phyloP scores from a whole-genome alignment of 53 echinoderm and acorn worm genomes.

The Paelopatides confundens region DNA sequence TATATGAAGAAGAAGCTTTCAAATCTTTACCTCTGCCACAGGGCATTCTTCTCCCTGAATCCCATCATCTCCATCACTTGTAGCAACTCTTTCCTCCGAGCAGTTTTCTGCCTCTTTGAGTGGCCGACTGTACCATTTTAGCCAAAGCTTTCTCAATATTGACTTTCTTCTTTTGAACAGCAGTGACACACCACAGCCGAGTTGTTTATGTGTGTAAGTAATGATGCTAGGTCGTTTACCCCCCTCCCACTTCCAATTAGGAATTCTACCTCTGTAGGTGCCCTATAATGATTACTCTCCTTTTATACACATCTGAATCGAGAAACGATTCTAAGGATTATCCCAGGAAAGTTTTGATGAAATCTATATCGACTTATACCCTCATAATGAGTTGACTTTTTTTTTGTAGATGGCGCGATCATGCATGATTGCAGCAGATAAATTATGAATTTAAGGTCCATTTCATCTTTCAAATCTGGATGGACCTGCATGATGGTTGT shows the following conservation, averaged over 20 bases:
- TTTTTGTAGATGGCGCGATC: too few relatives aligned
- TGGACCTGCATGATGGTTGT: too few relatives aligned
- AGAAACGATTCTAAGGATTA: too few relatives aligned
- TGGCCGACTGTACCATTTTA: conserved; percentile 36
- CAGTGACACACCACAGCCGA: conserved; percentile 9
- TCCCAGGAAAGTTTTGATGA: too few relatives aligned
- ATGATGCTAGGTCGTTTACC: conserved; percentile 27
- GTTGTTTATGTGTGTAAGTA: conserved; percentile 29
- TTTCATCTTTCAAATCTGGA: too few relatives aligned
- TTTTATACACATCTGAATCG: neutral
- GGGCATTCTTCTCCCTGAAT: neutral
- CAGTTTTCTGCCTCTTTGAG: conserved; percentile 32
- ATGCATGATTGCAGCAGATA: too few relatives aligned
- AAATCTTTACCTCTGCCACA: conserved; percentile 26
- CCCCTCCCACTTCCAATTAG: conserved; percentile 23
- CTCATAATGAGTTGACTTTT: too few relatives aligned
- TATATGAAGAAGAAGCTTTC: conserved; percentile 5
- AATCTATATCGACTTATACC: too few relatives aligned
- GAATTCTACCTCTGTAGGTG: neutral
- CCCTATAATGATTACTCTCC: conserved; percentile 15
- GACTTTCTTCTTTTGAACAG: neutral
- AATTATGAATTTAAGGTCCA: too few relatives aligned
- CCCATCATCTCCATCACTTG: conserved; percentile 25
- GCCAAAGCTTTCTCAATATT: conserved; percentile 40
- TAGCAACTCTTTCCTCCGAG: conserved; percentile 25